These are phyloP conservation scores for Sarcophaga bullata DNA, from an alignment of 1,140 invertebrate genomes.

Conservation along the genomic window DNA sequence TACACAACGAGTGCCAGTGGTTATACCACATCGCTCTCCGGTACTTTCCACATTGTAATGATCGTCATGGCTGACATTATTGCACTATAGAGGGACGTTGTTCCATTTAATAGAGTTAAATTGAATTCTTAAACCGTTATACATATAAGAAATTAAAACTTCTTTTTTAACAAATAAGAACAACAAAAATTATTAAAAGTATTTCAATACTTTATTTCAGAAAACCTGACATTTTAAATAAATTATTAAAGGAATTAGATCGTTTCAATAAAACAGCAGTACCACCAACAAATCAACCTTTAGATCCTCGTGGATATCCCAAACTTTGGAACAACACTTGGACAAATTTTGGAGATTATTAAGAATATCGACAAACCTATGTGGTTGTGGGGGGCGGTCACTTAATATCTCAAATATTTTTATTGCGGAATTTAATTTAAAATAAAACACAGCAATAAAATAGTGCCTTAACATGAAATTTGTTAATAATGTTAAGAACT, in stretches of 20 bases:
- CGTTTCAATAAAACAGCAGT: slow-evolving; percentile 76
- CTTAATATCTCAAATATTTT: background rate
- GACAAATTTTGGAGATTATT: slow-evolving; percentile 81
- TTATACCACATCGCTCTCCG: too few relatives aligned
- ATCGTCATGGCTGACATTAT: too few relatives aligned
- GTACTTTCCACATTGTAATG: too few relatives aligned
- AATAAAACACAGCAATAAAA: too few relatives aligned
- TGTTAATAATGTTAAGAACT: too few relatives aligned
- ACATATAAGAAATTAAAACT: too few relatives aligned
- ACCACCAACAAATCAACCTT: slow-evolving; percentile 75
- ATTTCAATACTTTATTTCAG: slow-evolving; percentile 58
- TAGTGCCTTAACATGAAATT: too few relatives aligned
- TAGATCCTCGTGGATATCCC: slow-evolving; percentile 77
- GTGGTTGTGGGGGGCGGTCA: background rate
- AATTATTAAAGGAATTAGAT: slow-evolving; percentile 69
- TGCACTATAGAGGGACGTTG: too few relatives aligned
- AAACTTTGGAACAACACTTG: slow-evolving; percentile 76
- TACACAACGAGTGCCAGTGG: too few relatives aligned
- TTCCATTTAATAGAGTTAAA: background rate
- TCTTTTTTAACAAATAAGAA: background rate
- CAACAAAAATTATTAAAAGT: too few relatives aligned
- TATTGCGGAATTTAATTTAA: too few relatives aligned
- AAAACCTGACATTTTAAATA: slow-evolving; percentile 71
- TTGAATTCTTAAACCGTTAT: too few relatives aligned
- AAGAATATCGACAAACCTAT: slow-evolving; percentile 21